These are phyloP conservation scores for Drosophila ironensis DNA, from an alignment of 1,140 invertebrate species.

Conservation along the genomic window DNA sequence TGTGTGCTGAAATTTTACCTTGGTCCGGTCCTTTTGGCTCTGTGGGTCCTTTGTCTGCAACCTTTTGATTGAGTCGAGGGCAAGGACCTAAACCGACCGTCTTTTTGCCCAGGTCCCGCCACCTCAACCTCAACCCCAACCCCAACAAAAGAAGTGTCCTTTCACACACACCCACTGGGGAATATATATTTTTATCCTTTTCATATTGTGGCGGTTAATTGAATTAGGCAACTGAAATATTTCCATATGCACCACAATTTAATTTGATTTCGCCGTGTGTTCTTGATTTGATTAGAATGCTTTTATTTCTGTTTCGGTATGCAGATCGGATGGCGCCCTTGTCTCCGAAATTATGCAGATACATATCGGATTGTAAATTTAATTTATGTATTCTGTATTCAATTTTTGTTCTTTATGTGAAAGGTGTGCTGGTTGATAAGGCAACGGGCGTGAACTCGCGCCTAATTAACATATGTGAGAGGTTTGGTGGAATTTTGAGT, in stretches of 20 bases:
- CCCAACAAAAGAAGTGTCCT: conserved; percentile 47
- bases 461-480: conserved; percentile 36
- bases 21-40: conserved; percentile 42
- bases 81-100: conserved; percentile 57
- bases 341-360: conserved; percentile 59
- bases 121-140: neutral
- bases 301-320: conserved; percentile 7
- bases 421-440: conserved; percentile 25
- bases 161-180: neutral
- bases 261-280: conserved; percentile 53
- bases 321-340: neutral
- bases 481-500: neutral
- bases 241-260: conserved; percentile 59
- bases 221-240: conserved; percentile 66
- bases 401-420: conserved; percentile 15
- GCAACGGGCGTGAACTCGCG: no score
- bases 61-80: conserved; percentile 51
- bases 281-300: conserved; percentile 47
- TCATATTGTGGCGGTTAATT: conserved; percentile 69
- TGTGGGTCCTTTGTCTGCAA: conserved; percentile 2
- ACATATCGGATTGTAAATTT: conserved; percentile 52
- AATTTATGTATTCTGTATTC: conserved; percentile 45
- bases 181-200: conserved; percentile 34
- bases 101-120: conserved; percentile 25
- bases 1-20: conserved; percentile 65